Conservation (phyloP, 1,140 invertebrate species). For the Cecropterus lyciades region DNA sequence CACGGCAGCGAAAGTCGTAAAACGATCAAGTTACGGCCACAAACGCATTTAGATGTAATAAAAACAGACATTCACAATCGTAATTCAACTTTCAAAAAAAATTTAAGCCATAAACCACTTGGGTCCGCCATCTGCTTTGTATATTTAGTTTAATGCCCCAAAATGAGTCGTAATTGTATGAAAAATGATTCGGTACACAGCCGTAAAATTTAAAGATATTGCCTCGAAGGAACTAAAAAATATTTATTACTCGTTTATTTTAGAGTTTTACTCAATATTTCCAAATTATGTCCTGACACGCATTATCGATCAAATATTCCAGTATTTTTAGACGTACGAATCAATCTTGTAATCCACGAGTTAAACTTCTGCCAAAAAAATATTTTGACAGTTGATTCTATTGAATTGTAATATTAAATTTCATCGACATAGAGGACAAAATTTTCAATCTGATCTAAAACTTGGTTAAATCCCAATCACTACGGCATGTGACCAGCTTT, state of each 20-base stretch:
- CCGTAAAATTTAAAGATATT: constrained; percentile 14
- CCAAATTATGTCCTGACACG: neutral
- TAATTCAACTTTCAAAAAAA: constrained; percentile 52
- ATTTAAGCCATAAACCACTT: constrained; percentile 44
- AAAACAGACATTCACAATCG: constrained; percentile 51
- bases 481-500: no score
- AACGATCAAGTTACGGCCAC: constrained; percentile 43
- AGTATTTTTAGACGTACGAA: no score
- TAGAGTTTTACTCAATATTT: neutral
- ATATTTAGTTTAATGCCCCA: constrained; percentile 29
- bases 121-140: constrained; percentile 34
- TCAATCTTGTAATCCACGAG: no score
- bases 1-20: constrained; percentile 38
- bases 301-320: neutral
- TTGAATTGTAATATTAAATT: no score
- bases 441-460: no score
- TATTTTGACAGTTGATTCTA: no score
- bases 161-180: constrained; percentile 26
- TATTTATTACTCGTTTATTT: constrained; percentile 6
- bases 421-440: no score
- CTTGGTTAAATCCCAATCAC: no score
- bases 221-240: neutral
- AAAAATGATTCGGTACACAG: constrained; percentile 5
- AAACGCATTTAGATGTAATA: constrained; percentile 49
- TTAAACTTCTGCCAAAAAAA: no score